Base-by-base conservation (phyloP, 92 coral and sea anemone genomes). In the Zoanthus sociatus region DNA sequence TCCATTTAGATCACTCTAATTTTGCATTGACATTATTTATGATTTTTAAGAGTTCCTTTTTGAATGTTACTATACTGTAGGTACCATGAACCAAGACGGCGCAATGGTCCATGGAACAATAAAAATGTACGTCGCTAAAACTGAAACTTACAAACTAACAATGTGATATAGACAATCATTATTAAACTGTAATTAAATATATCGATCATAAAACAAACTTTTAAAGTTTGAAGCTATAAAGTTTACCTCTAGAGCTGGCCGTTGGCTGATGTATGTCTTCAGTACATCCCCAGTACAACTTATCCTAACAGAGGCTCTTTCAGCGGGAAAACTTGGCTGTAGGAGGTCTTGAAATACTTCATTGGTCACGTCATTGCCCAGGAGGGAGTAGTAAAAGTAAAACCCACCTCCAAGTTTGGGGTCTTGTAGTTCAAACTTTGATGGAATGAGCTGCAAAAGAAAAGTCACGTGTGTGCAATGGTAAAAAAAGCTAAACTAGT, bases 271-370 rank as follows among this genome's bases (percentile, higher is more conserved):
- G 67, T 93, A 97, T 51, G 47, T 83, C 86, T 87, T 87, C 9
- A 97, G 90, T n/a, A 87, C 76, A 16, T 93, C 90, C 45, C 87
- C 78, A 32, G 87, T 91, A 68, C 94, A 86, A 69, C 70, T 87
- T 11, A 97, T 95, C 75, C 99, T 87, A 6, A 95, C 98, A 17
- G 99, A 95, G 11, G 99, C 99, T 73, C 99, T 87, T 84, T 97
- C 99, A 4, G 99, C 94, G 16, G 98, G 98, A 78, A 97, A 97
- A 79, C 90, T 97, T 3, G 99, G 99, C 54, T 95, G 96, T 0
- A 97, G 94, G 31, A 97, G 95, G 44, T 97, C 99, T 46, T 88
- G 92, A 87, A 97, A 97, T n/a, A 88, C 91, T 53, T 95, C 99
- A 88, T 96, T 97, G 63, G 99, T 93, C 14, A 97, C 99, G 31